phyloP scores from a whole-genome alignment of 2,113 vertebrate species.

The Epinephelus moara region DNA sequence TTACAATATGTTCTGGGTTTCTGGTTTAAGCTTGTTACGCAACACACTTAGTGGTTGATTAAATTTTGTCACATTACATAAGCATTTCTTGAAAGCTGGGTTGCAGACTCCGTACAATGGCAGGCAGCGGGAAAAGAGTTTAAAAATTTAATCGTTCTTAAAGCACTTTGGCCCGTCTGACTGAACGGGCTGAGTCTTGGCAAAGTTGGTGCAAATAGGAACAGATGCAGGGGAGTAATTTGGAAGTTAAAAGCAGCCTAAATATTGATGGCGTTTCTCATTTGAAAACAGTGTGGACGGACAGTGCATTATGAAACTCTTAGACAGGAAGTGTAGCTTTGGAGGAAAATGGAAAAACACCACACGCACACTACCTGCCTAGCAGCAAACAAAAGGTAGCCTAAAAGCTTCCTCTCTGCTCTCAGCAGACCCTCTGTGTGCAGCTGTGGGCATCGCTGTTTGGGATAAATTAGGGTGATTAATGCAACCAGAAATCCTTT shows the following conservation, averaged over 20 bases:
- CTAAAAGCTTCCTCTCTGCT: slow-evolving; percentile 23
- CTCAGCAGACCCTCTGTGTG: slow-evolving; percentile 25
- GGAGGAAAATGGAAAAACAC: slow-evolving; percentile 20
- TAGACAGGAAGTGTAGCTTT: slow-evolving; percentile 11
- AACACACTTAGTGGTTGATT: slow-evolving; percentile 60
- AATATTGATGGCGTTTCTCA: slow-evolving; percentile 10
- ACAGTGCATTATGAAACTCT: slow-evolving; percentile 6
- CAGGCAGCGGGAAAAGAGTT: slow-evolving; percentile 51
- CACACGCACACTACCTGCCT: slow-evolving; percentile 33
- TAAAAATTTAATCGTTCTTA: slow-evolving; percentile 61
- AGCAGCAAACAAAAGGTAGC: slow-evolving; percentile 52
- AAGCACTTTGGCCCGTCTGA: slow-evolving; percentile 57
- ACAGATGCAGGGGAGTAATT: slow-evolving; percentile 26
- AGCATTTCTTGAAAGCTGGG: slow-evolving; percentile 55
- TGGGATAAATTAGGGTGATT: slow-evolving; percentile 35
- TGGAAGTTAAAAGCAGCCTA: slow-evolving; percentile 28
- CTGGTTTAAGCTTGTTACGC: slow-evolving; percentile 49
- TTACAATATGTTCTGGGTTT: slow-evolving; percentile 48
- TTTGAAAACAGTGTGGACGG: slow-evolving; percentile 10
- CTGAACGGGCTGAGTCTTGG: slow-evolving; percentile 19
- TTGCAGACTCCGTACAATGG: slow-evolving; percentile 1
- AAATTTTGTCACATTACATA: slow-evolving; percentile 47
- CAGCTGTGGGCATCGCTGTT: slow-evolving; percentile 20
- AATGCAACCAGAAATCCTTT: slow-evolving; percentile 44
- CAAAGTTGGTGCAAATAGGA: slow-evolving; percentile 2